phyloP scores from a whole-genome alignment of 2,113 vertebrate species.

The Tyrannus savana region DNA sequence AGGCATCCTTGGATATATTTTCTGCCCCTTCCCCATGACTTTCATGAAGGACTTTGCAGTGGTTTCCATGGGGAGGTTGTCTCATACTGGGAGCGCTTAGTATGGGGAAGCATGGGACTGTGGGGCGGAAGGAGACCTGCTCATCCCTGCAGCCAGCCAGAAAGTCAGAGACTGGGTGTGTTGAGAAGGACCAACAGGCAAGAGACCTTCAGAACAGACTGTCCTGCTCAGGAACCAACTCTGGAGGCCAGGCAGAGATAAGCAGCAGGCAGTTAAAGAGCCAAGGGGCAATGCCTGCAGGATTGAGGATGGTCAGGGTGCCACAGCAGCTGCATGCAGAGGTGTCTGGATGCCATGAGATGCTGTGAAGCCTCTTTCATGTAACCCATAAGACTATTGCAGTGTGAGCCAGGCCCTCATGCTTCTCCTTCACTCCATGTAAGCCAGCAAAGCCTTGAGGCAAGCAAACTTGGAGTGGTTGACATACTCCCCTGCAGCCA shows the following conservation, averaged over 20 bases:
- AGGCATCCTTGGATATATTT: background rate
- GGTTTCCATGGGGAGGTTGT: background rate
- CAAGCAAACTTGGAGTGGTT: background rate
- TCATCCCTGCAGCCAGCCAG: background rate
- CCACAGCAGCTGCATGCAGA: rapidly evolving
- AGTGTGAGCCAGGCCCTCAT: background rate
- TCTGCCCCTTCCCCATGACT: rapidly evolving
- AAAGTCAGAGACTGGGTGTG: background rate
- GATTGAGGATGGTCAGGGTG: background rate
- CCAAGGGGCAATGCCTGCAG: no score
- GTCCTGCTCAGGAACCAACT: background rate
- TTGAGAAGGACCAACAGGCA: background rate
- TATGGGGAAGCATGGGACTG: background rate
- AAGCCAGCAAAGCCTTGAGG: background rate
- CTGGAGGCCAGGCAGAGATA: background rate
- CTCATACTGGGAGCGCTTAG: rapidly evolving
- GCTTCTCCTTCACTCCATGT: background rate
- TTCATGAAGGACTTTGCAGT: background rate
- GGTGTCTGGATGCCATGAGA: background rate
- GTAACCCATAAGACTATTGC: background rate
- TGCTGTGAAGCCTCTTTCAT: background rate
- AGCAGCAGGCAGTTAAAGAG: background rate
- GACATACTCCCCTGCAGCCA: background rate
- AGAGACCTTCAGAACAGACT: background rate
- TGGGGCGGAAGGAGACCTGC: background rate